A percentile compares a stretch with the other conserved stretches of the same genome.
phyloP scores from a whole-genome alignment of 2,797 vertebrate species.

The Eulemur rubriventer region DNA sequence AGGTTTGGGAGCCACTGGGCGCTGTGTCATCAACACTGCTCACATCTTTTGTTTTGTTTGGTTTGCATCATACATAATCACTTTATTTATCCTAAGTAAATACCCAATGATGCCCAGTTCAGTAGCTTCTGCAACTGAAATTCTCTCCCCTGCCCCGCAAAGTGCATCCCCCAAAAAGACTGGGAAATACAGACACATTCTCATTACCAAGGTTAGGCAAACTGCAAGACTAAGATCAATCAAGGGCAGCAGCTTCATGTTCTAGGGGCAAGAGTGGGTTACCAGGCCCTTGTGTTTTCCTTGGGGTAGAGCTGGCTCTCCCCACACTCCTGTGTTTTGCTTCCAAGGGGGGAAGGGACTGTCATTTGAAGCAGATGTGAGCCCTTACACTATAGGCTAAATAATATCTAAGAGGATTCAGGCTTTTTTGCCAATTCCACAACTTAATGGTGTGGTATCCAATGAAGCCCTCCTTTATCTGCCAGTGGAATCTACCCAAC shows the following conservation, averaged over 20 bases:
- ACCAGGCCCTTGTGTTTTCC: not conserved
- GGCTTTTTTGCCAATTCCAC: not conserved
- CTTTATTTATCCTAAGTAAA: conserved; percentile 1
- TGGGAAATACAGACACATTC: not conserved
- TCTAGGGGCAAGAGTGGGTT: not conserved
- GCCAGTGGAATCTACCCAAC: not conserved
- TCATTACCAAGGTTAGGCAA: not conserved
- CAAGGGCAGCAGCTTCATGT: not conserved
- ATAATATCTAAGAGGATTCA: not conserved
- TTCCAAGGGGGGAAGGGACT: no score
- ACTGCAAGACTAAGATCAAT: not conserved
- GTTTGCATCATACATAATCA: not conserved
- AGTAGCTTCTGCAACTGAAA: not conserved
- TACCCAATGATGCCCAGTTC: not conserved
- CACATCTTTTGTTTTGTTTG: not conserved
- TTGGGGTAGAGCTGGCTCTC: not conserved
- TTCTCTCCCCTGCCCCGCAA: not conserved
- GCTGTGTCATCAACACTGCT: not conserved
- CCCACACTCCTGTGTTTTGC: not conserved
- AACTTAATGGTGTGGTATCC: not conserved
- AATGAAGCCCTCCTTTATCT: not conserved
- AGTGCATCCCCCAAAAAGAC: not conserved
- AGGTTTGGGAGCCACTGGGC: not conserved
- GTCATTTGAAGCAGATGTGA: not conserved
- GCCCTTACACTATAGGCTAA: not conserved